Base-by-base conservation (phyloP, 2,113 vertebrate species). In the Talpa occidentalis region DNA sequence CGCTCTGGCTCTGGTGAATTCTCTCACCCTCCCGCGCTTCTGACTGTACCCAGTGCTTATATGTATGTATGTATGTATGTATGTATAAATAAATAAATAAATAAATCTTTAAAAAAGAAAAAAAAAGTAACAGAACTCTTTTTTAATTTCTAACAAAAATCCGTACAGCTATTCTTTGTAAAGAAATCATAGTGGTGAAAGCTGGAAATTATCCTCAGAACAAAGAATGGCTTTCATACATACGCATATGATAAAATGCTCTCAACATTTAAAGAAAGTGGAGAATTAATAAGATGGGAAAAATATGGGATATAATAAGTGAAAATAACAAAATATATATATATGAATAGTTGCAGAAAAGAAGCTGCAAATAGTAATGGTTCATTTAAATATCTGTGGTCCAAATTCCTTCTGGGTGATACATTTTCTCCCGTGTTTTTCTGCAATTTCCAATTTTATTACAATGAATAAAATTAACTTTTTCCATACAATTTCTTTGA, bases 371-470 rank as follows among this genome's bases (percentile, higher is more conserved):
- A 84, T 82, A 74, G 30, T 47, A 90, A 73, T 44, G 14, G 37
- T 92, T 90, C 42, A 76, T 12, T 79, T 80, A 78, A 22, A 22
- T 52, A 83, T 66, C 62, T 47, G 2, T 42, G 32, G 40, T 83
- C 26, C 66, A 94, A 69, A 94, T 92, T 77, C 32, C 16, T 94
- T 56, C 8, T 62, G 81, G 2, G 14, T 74, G 19, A 84, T 15
- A 10, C 35, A 66, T 24, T 96, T 56, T 93, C 49, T 86, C 47
- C 47, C 76, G 76, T 64, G 26, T 26, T 93, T 89, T 92, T 92
- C 76, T 73, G 10, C 59, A 89, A 42, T 87, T 96, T 91, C 54
- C 26, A 91, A 79, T 92, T 96, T 94, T 70, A 91, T 37, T 76
- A 74, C 17, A 87, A 85, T 40, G 56, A 93, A 73, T 52, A 70